Base-by-base conservation (phyloP, 2,888 invertebrate genomes). In the Cenopis cana region DNA sequence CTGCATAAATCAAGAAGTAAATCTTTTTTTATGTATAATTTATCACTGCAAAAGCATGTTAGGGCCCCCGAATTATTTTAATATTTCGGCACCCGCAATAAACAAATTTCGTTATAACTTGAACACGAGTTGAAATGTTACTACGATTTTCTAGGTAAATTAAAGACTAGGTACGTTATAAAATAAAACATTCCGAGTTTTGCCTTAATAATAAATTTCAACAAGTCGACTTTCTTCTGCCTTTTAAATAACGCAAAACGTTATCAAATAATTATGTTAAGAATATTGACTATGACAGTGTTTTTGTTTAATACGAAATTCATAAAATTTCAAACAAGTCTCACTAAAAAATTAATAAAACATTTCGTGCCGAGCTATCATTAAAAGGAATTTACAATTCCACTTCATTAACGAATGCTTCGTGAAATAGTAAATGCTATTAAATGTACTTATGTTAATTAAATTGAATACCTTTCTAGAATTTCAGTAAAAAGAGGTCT, bases 281-380 rank as follows among this genome's bases (percentile, higher is more conserved):
- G 14, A 41, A 14, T 41, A 14, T 41, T 24, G 24, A 24, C 4
- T 24, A 24, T 24, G 24, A 24, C 24, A 24, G 4, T n/a, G n/a
- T n/a, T n/a, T 24, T 24, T 33, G 0, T 33, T 33, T 8, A 33
- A 33, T 33, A 8, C 9, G 33, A 33, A 33, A 33, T 54, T 2
- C 38, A 54, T 52, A 9, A 29, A 29, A 60, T 68, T 60, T 41
- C 9, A 29, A 60, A 60, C 33, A 36, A 57, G 68, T n/a, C 11
- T 60, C 54, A 66, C 20, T 24, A 17, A 50, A 20, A 69, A 64
- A 18, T 66, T 55, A 60, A 65, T 65, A 60, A 66, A 46, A 49
- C 49, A 59, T 46, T 62, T 54, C 70, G 70, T 70, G 70, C 54
- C 54, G 59, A 18, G 60, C 65, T 52, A 66, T 46, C 70, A 66